Percentiles rank a stretch among this genome's conserved stretches.
These are phyloP conservation scores for Diaphora mendica DNA, from an alignment of 2,888 invertebrate species.

Conservation along the genomic window DNA sequence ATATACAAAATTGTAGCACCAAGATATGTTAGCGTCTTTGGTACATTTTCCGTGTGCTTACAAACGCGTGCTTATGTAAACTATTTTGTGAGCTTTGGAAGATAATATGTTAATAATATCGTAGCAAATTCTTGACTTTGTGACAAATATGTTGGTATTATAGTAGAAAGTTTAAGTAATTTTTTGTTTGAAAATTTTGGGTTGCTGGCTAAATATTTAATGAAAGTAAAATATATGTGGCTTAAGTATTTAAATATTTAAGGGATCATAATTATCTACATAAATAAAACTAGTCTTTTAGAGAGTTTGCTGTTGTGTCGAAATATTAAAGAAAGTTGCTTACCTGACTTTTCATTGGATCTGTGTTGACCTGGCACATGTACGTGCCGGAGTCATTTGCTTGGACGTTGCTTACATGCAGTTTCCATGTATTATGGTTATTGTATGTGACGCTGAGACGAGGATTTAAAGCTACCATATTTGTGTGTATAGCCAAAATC, in stretches of 20 bases:
- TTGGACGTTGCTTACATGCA: slow-evolving; percentile 95
- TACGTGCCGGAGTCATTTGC: slow-evolving; percentile 96
- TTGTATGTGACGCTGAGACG: slow-evolving; percentile 95
- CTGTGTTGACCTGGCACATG: slow-evolving; percentile 97
- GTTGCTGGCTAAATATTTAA: neutral
- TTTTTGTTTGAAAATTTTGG: neutral
- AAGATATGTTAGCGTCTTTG: neutral
- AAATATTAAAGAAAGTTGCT: slow-evolving; percentile 36
- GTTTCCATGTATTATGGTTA: slow-evolving; percentile 97
- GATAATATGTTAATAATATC: neutral
- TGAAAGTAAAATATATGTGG: neutral
- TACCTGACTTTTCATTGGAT: slow-evolving; percentile 96
- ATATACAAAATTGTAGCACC: neutral
- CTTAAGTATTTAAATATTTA: too few relatives aligned
- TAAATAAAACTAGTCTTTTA: neutral
- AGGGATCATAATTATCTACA: neutral
- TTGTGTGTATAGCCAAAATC: slow-evolving; percentile 95
- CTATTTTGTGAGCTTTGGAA: neutral
- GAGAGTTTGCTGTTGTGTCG: neutral
- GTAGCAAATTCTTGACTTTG: neutral
- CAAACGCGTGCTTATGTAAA: too few relatives aligned
- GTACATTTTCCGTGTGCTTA: too few relatives aligned
- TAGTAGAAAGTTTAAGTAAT: neutral
- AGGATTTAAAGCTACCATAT: slow-evolving; percentile 95
- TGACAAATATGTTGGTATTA: neutral